Base-by-base conservation (phyloP, 2,888 invertebrate species). In the Yponomeuta plumbellus region DNA sequence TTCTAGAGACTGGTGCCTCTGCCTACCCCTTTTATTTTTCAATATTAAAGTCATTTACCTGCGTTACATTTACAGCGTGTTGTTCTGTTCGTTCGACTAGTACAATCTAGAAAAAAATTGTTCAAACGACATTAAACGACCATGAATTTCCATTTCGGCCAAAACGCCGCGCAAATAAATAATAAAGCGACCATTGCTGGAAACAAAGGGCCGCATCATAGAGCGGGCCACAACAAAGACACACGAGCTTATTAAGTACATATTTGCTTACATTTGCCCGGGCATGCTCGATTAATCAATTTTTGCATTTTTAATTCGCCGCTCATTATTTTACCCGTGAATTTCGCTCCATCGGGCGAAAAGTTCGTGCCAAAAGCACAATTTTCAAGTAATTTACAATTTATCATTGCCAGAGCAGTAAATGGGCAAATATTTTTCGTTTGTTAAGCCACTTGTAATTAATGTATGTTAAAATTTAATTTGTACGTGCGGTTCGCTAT, bases 291-390 rank as follows among this genome's bases (percentile, higher is more conserved):
- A 89, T 91, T 89, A 90, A 90, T 91, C 87, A 89, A 88, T 88
- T 89, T 89, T 85, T 90, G 90, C 86, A 91, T 89, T 89, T 89
- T 89, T 90, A 89, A 91, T 90, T 83, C 80, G 73, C 76, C 82
- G 78, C 88, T 89, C 88, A 89, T 90, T 90, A 90, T 88, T 89
- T 86, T 34, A 86, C 79, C 82, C 70, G 85, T 80, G 83, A 86
- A 88, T 84, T 88, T 84, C 82, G 82, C 83, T 85, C 39, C 81
- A 82, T 78, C 85, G 79, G 79, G 88, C 86, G 82, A 86, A 85
- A 79, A 52, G 44, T 17, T 80, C 20, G 34, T 76, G 75, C 83
- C 83, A 85, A 86, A 83, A 85, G 82, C 80, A 79, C 83, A 83
- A 86, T 88, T 34, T 86, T 77, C 85, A 85, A 86, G 88, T 89